phyloP scores from a whole-genome alignment of 2,113 vertebrate genomes.

The Thinocorus orbignyianus region DNA sequence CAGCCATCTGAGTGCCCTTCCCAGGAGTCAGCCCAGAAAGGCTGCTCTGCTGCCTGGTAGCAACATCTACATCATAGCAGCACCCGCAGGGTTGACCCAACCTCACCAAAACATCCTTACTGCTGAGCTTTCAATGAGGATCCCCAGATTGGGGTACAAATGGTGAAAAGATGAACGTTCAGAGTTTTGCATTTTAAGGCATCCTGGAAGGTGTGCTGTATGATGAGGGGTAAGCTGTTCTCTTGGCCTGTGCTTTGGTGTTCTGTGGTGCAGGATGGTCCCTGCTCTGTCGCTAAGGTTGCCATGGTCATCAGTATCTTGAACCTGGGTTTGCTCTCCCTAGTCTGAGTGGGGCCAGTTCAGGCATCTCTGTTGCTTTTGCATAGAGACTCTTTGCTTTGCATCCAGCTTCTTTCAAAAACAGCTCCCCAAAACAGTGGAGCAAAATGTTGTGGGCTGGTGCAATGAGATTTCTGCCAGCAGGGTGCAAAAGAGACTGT shows the following conservation, averaged over 20 bases:
- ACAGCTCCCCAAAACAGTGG: background rate
- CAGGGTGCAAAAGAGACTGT: background rate
- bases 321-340: background rate
- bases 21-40: background rate
- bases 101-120: background rate
- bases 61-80: background rate
- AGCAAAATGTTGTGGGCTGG: background rate
- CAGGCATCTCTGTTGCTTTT: background rate
- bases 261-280: fast-evolving
- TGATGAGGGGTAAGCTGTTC: background rate
- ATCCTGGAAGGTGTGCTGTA: background rate
- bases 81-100: background rate
- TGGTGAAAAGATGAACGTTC: background rate
- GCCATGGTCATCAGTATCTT: background rate
- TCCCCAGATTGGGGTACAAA: background rate
- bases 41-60: background rate
- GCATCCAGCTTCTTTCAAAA: background rate
- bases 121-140: background rate
- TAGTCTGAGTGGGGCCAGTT: fast-evolving
- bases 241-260: background rate
- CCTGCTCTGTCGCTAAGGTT: fast-evolving
- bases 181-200: background rate
- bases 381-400: background rate
- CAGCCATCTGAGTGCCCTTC: background rate
- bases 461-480: background rate